Evolutionary conservation across 2,888 invertebrate genomes (phyloP), one percentile per base, ranked within the genome.

Genomic region (Leptopterna dolabrata): DNA sequence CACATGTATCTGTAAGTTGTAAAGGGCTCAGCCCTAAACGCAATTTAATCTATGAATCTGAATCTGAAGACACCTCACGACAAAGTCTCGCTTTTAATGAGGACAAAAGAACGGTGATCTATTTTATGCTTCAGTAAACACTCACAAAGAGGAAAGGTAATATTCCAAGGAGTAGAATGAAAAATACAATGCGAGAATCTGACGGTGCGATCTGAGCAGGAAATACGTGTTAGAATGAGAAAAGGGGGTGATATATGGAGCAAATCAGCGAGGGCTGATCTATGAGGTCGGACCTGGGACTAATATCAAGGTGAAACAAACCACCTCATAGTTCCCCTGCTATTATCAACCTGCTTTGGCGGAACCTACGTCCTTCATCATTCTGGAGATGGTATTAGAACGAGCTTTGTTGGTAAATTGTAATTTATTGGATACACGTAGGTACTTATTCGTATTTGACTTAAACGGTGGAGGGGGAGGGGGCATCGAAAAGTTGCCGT

Each of bases 281-380:
- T 43, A 83, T 83, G 41, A 70, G 63, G 83, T 83, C 83, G 16
- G 45, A 19, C 43, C 36, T 14, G 24, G 41, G 70, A 70, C 63
- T 83, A 83, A 83, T 83, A 70, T 70, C 83, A 83, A 83, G 83
- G 83, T 70, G 29, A 83, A 45, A 41, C 24, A 7, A 70, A 83
- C 83, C 27, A 16, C 19, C 70, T 27, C 36, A 1, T 29, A 55
- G 43, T 45, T 43, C 45, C 76, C 45, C 36, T n/a, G 55, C 71
- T n/a, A 70, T 70, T 83, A 83, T 83, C 83, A 83, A 83, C 83
- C 41, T 83, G 83, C 45, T 78, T 63, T 45, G 76, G 43, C 41
- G 29, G 29, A 71, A 71, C 29, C 73, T 73, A 13, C 27, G 36
- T 30, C 73, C 71, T 71, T 9, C 36, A 71, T 71, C 29, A 71